Base-by-base conservation (phyloP, 2,797 vertebrate species). In the Sebastes glaucus region DNA sequence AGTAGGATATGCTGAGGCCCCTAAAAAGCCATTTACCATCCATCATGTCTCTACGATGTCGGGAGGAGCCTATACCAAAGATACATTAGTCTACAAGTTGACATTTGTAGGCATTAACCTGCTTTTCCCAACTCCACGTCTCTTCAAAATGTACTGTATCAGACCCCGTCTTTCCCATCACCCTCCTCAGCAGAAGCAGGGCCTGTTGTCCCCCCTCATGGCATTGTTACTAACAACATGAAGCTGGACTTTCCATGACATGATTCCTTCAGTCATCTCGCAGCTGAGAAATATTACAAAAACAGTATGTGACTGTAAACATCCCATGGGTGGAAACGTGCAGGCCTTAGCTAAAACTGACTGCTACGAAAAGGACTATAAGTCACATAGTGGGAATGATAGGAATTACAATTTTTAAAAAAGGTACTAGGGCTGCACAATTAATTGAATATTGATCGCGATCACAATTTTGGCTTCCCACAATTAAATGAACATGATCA, bases 221-320 rank as follows among this genome's bases (percentile, higher is more conserved):
- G 74, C 77, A 74, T 82, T 86, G 80, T 81, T 85, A 78, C 74
- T 13, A 86, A 74, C 63, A 84, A 80, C 75, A 83, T 20, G 9
- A 77, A 84, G 80, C 84, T 70, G 69, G 52, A 75, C 63, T 88
- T 87, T 88, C 75, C 84, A 84, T 84, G 80, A 82, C 81, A 82
- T 38, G 74, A 85, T 80, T 70, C 67, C 57, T 81, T 79, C 83
- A 80, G 83, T 78, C 77, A 56, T 75, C 33, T 85, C 7, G 30
- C 78, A 67, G 62, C 74, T 78, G 65, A 81, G 46, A 59, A 46
- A 63, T 73, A 71, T 70, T 59, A 77, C 63, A 80, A 74, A 78
- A 69, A 73, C 70, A 77, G 42, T 78, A 53, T 42, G 42, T 49
- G 74, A 69, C 57, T 73, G 63, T 69, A 68, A 80, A 82, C 49